Base-by-base conservation (phyloP, 2,888 invertebrate species). In the Muschampia plurimacula region DNA sequence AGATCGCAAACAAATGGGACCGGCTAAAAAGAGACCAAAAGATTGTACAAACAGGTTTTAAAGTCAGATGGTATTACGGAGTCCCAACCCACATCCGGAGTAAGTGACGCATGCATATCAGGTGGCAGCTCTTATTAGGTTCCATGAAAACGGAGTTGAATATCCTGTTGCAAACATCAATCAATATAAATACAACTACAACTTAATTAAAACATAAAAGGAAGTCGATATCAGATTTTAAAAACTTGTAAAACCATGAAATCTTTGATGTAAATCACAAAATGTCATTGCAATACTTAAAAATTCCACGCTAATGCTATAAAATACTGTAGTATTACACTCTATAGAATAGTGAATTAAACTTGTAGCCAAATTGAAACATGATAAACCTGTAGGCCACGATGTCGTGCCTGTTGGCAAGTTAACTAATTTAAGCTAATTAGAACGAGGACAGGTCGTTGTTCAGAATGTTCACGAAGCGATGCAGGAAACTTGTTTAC, bases 71-170 rank as follows among this genome's bases (percentile, higher is more conserved):
- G 84, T 83, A 79, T 82, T 80, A 82, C 83, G 79, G 82, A 83
- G 81, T 81, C 79, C 85, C 84, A 84, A 79, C 82, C 88, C 87
- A 89, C 89, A 89, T 89, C 89, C 89, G 89, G 85, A 88, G 85
- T 81, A 79, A 81, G 81, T 89, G 88, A 88, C 87, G 88, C 87
- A 87, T 84, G 80, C 80, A 80, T 84, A 83, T 82, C 79, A 70
- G 74, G 79, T 82, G 78, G 79, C 82, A 74, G 75, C 70, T 74
- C 77, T 76, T 76, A 68, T 73, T 73, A 73, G 60, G 65, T 71
- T 72, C 72, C 44, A 32, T 36, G 67, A 63, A 71, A 71, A 32
- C 44, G 60, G 15, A 39, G 49, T 66, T 52, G 60, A 59, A 66
- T 71, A 66, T 71, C 71, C 66, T 71, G 70, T 70, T 70, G 64